These are phyloP conservation scores for Nesoenas mayeri DNA, from an alignment of 2,113 vertebrate species.

Conservation along the genomic window DNA sequence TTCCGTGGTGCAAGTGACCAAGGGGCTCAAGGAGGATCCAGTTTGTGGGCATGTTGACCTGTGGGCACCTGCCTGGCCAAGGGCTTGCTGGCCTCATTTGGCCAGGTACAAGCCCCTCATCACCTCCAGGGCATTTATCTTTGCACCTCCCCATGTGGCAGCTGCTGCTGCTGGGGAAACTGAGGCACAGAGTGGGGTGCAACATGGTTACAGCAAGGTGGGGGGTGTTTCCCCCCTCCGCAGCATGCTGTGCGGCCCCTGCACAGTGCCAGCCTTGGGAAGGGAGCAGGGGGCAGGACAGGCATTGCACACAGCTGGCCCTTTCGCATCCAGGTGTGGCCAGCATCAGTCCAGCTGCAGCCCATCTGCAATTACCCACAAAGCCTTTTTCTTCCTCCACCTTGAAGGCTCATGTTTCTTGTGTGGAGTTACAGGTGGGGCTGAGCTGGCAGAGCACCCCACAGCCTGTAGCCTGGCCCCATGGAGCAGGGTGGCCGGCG, in stretches of 20 bases:
- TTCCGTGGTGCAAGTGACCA: rapidly evolving
- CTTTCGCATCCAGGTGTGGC: rapidly evolving
- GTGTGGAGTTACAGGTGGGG: rapidly evolving
- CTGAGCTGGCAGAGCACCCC: not conserved
- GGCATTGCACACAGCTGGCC: no score
- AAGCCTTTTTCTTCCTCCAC: rapidly evolving
- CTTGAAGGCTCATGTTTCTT: rapidly evolving
- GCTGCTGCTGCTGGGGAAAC: not conserved
- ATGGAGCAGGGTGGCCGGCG: rapidly evolving
- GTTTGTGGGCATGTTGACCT: rapidly evolving
- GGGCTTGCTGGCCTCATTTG: not conserved
- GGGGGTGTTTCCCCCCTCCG: not conserved
- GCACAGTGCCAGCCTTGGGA: no score
- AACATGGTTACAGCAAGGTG: rapidly evolving
- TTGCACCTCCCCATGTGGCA: rapidly evolving
- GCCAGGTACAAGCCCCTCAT: not conserved
- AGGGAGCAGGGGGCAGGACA: no score
- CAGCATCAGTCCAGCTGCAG: not conserved
- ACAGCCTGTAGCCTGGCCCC: rapidly evolving
- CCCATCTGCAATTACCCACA: not conserved
- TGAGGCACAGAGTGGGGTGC: not conserved
- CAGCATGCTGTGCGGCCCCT: no score
- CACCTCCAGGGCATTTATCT: rapidly evolving
- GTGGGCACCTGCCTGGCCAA: not conserved
- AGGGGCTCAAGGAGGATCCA: rapidly evolving